Conservation (phyloP, 2,888 invertebrate species). For the Sinodicranocentrus sp. region DNA sequence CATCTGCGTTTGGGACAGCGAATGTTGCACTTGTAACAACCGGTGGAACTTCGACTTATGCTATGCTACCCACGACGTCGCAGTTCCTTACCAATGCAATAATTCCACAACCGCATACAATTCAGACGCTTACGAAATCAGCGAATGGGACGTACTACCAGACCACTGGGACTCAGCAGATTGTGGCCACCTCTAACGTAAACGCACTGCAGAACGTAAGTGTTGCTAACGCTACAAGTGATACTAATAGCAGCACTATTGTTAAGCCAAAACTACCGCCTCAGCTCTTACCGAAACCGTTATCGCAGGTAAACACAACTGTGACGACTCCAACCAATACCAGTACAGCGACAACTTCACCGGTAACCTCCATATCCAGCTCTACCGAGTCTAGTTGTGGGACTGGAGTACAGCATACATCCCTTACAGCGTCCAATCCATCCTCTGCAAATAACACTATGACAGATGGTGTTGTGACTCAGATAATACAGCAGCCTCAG, state of each 20-base stretch:
- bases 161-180: conserved; percentile 70
- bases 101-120: conserved; percentile 73
- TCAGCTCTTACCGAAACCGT: conserved; percentile 76
- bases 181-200: conserved; percentile 71
- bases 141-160: conserved; percentile 74
- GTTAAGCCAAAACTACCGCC: conserved; percentile 74
- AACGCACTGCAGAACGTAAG: conserved; percentile 63
- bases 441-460: conserved; percentile 46
- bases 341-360: conserved; percentile 40
- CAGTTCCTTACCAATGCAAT: conserved; percentile 75
- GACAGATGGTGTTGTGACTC: conserved; percentile 65
- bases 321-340: conserved; percentile 48
- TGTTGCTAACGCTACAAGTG: conserved; percentile 61
- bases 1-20: conserved; percentile 64
- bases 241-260: conserved; percentile 55
- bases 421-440: conserved; percentile 29
- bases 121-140: conserved; percentile 75
- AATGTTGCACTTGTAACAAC: conserved; percentile 74
- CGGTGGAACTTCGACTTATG: conserved; percentile 74
- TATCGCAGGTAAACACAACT: conserved; percentile 59
- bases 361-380: conserved; percentile 42
- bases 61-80: conserved; percentile 71
- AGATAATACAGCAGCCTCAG: conserved; percentile 71
- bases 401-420: conserved; percentile 35
- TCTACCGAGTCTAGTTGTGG: conserved; percentile 48